phyloP scores from a whole-genome alignment of 2,888 invertebrate species.

The Rhopalosiphum nymphaeae region DNA sequence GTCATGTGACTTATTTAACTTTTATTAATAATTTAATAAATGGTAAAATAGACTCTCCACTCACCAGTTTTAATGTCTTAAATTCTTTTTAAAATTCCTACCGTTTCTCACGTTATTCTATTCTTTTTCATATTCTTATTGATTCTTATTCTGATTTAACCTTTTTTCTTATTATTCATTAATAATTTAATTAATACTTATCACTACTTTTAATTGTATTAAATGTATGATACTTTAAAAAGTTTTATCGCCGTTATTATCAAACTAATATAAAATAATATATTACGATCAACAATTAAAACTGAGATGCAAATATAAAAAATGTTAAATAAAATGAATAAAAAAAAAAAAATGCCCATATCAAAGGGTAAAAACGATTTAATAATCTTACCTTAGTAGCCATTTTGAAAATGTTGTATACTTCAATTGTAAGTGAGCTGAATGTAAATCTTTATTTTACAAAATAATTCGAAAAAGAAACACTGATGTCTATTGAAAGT shows the following conservation, averaged over 20 bases:
- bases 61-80: background rate
- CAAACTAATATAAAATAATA: background rate
- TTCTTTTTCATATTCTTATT: background rate
- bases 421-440: background rate
- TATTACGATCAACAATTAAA: background rate
- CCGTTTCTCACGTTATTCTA: background rate
- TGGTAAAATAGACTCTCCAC: background rate
- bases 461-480: background rate
- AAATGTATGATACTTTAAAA: background rate
- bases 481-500: background rate
- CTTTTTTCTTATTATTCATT: background rate
- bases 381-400: background rate
- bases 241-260: background rate
- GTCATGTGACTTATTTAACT: background rate
- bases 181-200: background rate
- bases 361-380: background rate
- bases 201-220: background rate
- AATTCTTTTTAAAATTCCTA: background rate
- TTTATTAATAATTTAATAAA: conserved; percentile 8
- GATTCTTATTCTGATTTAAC: background rate
- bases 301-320: background rate
- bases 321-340: background rate
- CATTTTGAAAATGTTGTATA: background rate
- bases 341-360: background rate
- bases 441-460: background rate